These are phyloP conservation scores for Habropoda laboriosa DNA, from an alignment of 1,140 invertebrate species.

Conservation along the genomic window DNA sequence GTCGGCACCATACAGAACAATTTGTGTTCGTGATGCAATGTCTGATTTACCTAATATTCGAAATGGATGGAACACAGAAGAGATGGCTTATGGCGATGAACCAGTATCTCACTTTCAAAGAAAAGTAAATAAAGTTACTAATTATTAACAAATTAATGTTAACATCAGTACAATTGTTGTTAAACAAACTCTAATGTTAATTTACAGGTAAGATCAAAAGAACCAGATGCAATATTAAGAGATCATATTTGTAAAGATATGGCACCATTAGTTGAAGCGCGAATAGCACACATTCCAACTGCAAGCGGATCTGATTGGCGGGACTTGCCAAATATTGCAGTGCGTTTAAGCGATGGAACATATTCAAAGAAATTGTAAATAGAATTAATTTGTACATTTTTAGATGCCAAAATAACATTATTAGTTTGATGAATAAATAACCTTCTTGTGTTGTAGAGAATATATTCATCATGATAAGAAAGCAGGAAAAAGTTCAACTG, in stretches of 20 bases:
- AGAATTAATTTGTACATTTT: background rate
- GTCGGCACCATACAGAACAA: slow-evolving; percentile 88
- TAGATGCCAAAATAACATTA: background rate
- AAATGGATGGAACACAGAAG: slow-evolving; percentile 87
- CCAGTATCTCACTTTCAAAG: slow-evolving; percentile 91
- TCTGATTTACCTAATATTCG: slow-evolving; percentile 90
- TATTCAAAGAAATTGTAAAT: slow-evolving; percentile 85
- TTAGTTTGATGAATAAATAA: background rate
- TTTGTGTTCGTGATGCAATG: slow-evolving; percentile 92
- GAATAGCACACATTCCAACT: slow-evolving; percentile 90
- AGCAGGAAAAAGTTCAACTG: slow-evolving; percentile 84
- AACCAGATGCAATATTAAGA: slow-evolving; percentile 83
- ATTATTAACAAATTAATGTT: background rate
- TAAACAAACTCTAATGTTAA: background rate
- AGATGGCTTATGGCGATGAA: slow-evolving; percentile 88
- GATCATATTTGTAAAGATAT: slow-evolving; percentile 95
- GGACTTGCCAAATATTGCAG: slow-evolving; percentile 90
- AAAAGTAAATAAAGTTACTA: slow-evolving; percentile 78
- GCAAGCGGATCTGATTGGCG: slow-evolving; percentile 92
- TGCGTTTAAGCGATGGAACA: slow-evolving; percentile 88
- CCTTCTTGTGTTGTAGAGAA: slow-evolving; percentile 76
- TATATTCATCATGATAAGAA: slow-evolving; percentile 89
- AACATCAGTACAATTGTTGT: slow-evolving; percentile 10
- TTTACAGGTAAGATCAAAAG: slow-evolving; percentile 84
- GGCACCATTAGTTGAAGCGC: slow-evolving; percentile 89